Evolutionary conservation across 2,888 invertebrate species (phyloP).

Genomic region (Gymnosoma rotundatum): DNA sequence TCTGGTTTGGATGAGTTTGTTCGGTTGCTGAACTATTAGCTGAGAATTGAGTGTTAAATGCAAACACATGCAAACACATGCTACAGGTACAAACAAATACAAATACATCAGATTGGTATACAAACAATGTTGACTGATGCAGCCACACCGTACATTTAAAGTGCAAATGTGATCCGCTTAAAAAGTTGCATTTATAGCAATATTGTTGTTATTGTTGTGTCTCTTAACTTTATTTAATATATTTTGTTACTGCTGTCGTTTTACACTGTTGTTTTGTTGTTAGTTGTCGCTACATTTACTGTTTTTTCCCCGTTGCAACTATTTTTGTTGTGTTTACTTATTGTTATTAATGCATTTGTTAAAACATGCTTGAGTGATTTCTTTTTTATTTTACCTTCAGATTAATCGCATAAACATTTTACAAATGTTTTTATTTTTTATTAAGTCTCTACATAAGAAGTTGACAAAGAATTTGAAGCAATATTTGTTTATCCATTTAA

Average conservation of each 20-base stretch:
- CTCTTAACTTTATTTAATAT: constrained; percentile 5
- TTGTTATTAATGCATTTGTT: constrained; percentile 68
- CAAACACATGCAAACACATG: constrained; percentile 19
- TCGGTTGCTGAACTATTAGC: constrained; percentile 56
- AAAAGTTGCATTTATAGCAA: constrained; percentile 68
- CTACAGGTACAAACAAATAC: constrained; percentile 14
- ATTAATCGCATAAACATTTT: constrained; percentile 68
- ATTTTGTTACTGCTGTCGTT: constrained; percentile 32
- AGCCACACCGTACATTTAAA: constrained; percentile 42
- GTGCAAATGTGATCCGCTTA: constrained; percentile 65
- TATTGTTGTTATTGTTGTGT: constrained; percentile 30
- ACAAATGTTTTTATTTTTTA: constrained; percentile 33
- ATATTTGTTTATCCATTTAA: not conserved
- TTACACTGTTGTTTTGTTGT: constrained; percentile 6
- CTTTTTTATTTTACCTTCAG: constrained; percentile 66
- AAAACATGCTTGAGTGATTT: constrained; percentile 65
- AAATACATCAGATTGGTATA: constrained; percentile 19
- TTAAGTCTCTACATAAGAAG: not conserved
- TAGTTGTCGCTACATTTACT: constrained; percentile 11
- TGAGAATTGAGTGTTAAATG: constrained; percentile 49
- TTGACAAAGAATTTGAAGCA: constrained; percentile 26
- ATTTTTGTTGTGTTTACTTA: constrained; percentile 52
- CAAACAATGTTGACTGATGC: constrained; percentile 25
- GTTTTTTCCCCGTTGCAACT: constrained; percentile 14
- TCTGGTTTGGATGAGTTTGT: constrained; percentile 38